phyloP scores from a whole-genome alignment of 2,888 invertebrate species.

The Cosmia pyralina region DNA sequence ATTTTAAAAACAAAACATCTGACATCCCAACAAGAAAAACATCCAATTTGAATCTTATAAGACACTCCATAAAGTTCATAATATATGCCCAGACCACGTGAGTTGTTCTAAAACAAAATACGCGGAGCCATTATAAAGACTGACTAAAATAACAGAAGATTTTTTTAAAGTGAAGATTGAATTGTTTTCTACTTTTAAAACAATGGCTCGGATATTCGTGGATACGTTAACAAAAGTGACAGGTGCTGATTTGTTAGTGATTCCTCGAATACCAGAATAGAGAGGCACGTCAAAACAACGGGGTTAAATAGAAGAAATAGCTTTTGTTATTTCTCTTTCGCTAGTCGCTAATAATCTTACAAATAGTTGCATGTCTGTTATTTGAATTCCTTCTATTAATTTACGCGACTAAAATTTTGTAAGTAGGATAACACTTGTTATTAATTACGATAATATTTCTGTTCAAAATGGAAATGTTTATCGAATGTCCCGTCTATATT shows the following conservation, averaged over 20 bases:
- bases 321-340: conserved; percentile 73
- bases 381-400: conserved; percentile 76
- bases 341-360: conserved; percentile 77
- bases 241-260: conserved; percentile 86
- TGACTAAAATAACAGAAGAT: conserved; percentile 77
- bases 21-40: conserved; percentile 33
- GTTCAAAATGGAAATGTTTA: conserved; percentile 7
- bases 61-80: conserved; percentile 42
- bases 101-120: conserved; percentile 72
- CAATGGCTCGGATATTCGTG: conserved; percentile 82
- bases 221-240: conserved; percentile 82
- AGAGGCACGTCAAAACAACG: conserved; percentile 83
- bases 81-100: conserved; percentile 36
- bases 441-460: conserved; percentile 29
- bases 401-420: conserved; percentile 71
- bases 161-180: conserved; percentile 81
- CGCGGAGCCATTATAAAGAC: conserved; percentile 73
- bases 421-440: conserved; percentile 53
- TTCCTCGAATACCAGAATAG: conserved; percentile 82
- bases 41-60: conserved; percentile 65
- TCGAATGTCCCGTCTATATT: conserved; percentile 11
- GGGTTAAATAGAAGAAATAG: conserved; percentile 75
- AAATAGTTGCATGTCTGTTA: conserved; percentile 75
- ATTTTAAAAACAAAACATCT: conserved; percentile 59
- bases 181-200: conserved; percentile 83